These are phyloP conservation scores for Gnatocerus cornutus DNA, from an alignment of 2,888 invertebrate genomes.

Conservation along the genomic window DNA sequence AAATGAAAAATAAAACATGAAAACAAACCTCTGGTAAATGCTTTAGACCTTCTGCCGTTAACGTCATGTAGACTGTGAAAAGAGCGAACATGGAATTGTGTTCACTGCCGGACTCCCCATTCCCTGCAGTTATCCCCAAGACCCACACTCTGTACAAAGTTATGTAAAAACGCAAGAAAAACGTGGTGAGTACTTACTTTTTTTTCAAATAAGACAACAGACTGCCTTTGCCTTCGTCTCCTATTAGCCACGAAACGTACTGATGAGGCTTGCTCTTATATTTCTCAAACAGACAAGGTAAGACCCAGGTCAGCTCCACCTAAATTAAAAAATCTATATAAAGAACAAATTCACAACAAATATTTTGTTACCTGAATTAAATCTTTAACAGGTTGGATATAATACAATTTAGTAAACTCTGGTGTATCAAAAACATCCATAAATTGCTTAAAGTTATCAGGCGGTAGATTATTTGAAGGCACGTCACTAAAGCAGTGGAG, in stretches of 20 bases:
- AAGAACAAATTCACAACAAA: constrained; percentile 21
- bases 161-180: constrained; percentile 26
- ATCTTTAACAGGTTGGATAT: constrained; percentile 84
- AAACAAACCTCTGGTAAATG: constrained; percentile 77
- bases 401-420: constrained; percentile 80
- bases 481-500: constrained; percentile 79
- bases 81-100: constrained; percentile 85
- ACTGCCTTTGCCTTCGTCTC: constrained; percentile 90
- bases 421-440: constrained; percentile 76
- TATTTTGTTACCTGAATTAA: constrained; percentile 77
- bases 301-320: constrained; percentile 78
- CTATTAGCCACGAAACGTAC: constrained; percentile 85
- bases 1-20: constrained; percentile 17
- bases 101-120: constrained; percentile 84
- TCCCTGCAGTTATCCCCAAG: constrained; percentile 80
- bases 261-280: constrained; percentile 86
- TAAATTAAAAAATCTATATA: constrained; percentile 60
- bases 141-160: constrained; percentile 80
- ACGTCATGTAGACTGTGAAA: constrained; percentile 81
- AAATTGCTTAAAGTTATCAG: constrained; percentile 76
- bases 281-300: constrained; percentile 76
- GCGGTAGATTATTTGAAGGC: constrained; percentile 77
- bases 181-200: constrained; percentile 70
- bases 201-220: constrained; percentile 84
- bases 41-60: constrained; percentile 85